Percentiles rank a stretch among this genome's conserved stretches.
phyloP scores from a whole-genome alignment of 2,797 vertebrate species.

The Neosilurus hyrtlii region DNA sequence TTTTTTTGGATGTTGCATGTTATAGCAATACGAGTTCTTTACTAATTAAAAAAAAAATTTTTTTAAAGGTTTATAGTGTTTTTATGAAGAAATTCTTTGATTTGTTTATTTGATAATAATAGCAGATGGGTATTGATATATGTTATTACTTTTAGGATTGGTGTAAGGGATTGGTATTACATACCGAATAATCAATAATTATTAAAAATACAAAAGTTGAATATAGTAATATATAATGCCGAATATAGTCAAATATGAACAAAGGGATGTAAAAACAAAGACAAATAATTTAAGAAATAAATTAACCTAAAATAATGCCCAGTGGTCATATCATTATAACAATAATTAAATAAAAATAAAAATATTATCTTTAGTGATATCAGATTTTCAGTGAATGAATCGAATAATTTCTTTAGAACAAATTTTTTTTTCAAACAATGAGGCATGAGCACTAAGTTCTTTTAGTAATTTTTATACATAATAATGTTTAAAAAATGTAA shows the following conservation, averaged over 20 bases:
- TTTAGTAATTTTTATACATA: background rate
- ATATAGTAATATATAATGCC: background rate
- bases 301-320: too few species aligned
- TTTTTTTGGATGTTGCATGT: background rate
- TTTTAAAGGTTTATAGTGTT: too few species aligned
- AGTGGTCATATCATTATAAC: too few species aligned
- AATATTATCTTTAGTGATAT: too few species aligned
- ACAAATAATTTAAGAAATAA: too few species aligned
- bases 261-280: too few species aligned
- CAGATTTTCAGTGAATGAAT: background rate
- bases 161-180: background rate
- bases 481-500: background rate
- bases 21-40: too few species aligned
- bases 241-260: background rate
- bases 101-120: background rate
- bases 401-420: background rate
- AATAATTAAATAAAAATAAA: too few species aligned
- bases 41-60: too few species aligned
- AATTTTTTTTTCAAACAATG: background rate
- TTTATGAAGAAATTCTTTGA: too few species aligned
- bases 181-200: too few species aligned
- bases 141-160: background rate
- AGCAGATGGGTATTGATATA: background rate
- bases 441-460: background rate
- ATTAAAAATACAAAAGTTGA: background rate